Evolutionary conservation across 37 sponge, comb jelly and placozoan species (phyloP), one percentile per base, ranked within the genome.

Genomic region (Sycon ciliatum): DNA sequence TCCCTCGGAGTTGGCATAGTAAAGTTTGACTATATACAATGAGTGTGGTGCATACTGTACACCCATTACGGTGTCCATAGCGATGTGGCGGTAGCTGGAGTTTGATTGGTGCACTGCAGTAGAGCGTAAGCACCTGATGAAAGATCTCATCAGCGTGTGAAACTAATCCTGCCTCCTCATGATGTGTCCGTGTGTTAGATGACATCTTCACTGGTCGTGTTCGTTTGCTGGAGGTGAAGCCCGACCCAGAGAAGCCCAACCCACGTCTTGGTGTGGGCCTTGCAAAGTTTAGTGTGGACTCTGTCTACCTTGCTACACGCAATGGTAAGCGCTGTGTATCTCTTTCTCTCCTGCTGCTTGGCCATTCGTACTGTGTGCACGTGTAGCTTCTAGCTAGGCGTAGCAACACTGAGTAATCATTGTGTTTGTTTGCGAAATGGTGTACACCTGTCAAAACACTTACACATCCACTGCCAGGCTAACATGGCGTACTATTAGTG

Each of bases 231-330:
- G 28, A 40, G 32, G 32, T 83, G 6, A 86, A 80, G 73, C 87
- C 83, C 11, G 85, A 92, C 28, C 93, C 90, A 9, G 90, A 92
- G 34, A 89, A 97, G 53, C 82, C 93, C 0, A 82, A 89, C 65
- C 85, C 90, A 4, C 76, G 80, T 37, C 73, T 89, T 22, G 99
- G 99, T 26, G 85, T 97, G 5, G 90, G 85, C 0, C 34, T 58
- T 1, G 73, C 82, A 4, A 4, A 32, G 34, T 97, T 97, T 73
- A 88, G 89, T 64, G 33, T 73, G 0, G 90, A 89, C 74, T 81
- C 74, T 34, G 73, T 74, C 22, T 89, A 89, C 69, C 55, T 97
- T 29, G 99, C 87, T 4, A 97, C 87, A 18, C 38, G 67, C 32
- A 93, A 86, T 75, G 78, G 71, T 76, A 9, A 60, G 32, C 27